These are phyloP conservation scores for Pelvicachromis taeniatus DNA, from an alignment of 2,113 vertebrate genomes.

Conservation along the genomic window DNA sequence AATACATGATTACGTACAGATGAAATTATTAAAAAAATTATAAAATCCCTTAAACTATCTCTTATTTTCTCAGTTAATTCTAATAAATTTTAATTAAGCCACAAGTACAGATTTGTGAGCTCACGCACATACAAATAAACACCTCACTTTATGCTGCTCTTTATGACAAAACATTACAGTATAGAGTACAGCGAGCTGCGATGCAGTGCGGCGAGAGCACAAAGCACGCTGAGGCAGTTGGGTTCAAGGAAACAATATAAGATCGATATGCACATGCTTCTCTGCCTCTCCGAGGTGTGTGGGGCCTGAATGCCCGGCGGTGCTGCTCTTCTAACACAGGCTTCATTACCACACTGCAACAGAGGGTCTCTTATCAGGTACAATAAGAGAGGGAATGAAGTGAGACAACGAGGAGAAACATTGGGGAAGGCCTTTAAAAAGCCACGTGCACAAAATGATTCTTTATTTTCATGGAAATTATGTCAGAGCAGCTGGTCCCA, in stretches of 20 bases:
- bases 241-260: constrained; percentile 62
- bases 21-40: not conserved
- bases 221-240: constrained; percentile 27
- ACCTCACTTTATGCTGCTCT: not conserved
- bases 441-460: not conserved
- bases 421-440: constrained; percentile 20
- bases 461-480: constrained; percentile 24
- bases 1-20: not conserved
- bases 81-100: not conserved
- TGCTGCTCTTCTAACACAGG: constrained; percentile 42
- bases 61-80: not conserved
- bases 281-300: constrained; percentile 55
- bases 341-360: constrained; percentile 60
- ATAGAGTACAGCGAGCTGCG: constrained; percentile 12
- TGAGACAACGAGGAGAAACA: constrained; percentile 29
- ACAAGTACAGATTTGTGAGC: not conserved
- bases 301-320: constrained; percentile 41
- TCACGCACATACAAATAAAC: not conserved
- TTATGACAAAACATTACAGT: constrained; percentile 27
- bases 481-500: not conserved
- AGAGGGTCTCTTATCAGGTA: constrained; percentile 46
- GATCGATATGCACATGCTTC: constrained; percentile 61
- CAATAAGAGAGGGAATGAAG: constrained; percentile 49
- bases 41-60: not conserved
- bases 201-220: constrained; percentile 26